Percentiles rank a stretch among this genome's conserved stretches.
phyloP scores from a whole-genome alignment of 2,888 invertebrate species.

The Phalera bucephala region DNA sequence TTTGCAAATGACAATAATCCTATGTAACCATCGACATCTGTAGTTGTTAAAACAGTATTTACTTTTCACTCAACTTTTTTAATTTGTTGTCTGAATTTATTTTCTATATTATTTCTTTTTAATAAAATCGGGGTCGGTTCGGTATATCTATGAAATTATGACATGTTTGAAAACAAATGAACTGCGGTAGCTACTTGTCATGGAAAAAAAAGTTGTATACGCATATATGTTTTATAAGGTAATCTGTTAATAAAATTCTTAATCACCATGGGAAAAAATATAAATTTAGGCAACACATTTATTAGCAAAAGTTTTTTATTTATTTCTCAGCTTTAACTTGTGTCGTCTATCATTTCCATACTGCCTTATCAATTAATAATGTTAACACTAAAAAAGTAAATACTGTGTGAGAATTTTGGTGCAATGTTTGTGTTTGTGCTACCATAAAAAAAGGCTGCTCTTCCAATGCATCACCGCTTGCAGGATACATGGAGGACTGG shows the following conservation, averaged over 20 bases:
- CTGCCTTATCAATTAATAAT: conserved; percentile 8
- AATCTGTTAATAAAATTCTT: no score
- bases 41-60: conserved; percentile 72
- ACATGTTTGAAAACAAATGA: no score
- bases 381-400: conserved; percentile 60
- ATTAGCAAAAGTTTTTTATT: conserved; percentile 29
- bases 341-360: conserved; percentile 30
- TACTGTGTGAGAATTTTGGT: conserved; percentile 78
- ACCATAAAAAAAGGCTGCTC: conserved; percentile 84
- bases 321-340: conserved; percentile 36
- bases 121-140: no score
- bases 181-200: no score
- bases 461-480: conserved; percentile 94
- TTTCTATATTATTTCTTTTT: no score
- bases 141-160: no score
- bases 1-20: conserved; percentile 63
- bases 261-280: background rate
- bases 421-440: conserved; percentile 83
- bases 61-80: conserved; percentile 63
- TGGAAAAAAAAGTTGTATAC: no score
- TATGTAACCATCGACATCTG: conserved; percentile 67
- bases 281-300: conserved; percentile 39
- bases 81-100: conserved; percentile 51
- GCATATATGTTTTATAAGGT: no score
- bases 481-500: conserved; percentile 99